Evolutionary conservation across 1,140 invertebrate species (phyloP), one percentile per base, ranked within the genome.

Genomic region (Procambarus clarkii): DNA sequence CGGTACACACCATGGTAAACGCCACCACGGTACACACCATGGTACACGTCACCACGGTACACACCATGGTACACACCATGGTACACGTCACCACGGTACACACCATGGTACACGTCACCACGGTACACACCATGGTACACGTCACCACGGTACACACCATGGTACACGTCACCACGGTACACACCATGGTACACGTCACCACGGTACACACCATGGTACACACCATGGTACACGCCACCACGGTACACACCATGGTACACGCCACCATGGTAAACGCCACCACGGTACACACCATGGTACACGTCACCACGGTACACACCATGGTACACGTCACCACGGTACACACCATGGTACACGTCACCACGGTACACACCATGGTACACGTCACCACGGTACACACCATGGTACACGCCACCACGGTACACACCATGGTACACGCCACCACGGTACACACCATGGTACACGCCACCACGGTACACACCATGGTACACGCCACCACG

Each of bases 51-150:
- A 18, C 78, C n/a, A 15, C 1, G 2, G 45, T 24, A 13, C n/a
- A n/a, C 76, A 78, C 46, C 34, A 78, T 24, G n/a, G 34, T 54
- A 80, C 46, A 80, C 78, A n/a, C 50, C n/a, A n/a, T n/a, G n/a
- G n/a, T n/a, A n/a, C n/a, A n/a, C n/a, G n/a, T n/a, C 50, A 54
- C 50, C 13, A 9, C 8, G 15, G n/a, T 54, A 80, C 78, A 80
- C 78, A 50, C 48, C 1, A 54, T 54, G 34, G 18, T 21, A 4
- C 64, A n/a, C n/a, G n/a, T 18, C 64, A 69, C 24, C 34, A 18
- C 78, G 21, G 45, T 54, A 46, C 76, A 13, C 76, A 78, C 76
- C 76, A n/a, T 5, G 7, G 34, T 48, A 78, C 76, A 44, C 15
- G 76, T n/a, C n/a, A n/a, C n/a, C n/a, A n/a, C n/a, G n/a, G n/a